Conservation (phyloP, 2,113 vertebrate genomes). For the Mugil cephalus region DNA sequence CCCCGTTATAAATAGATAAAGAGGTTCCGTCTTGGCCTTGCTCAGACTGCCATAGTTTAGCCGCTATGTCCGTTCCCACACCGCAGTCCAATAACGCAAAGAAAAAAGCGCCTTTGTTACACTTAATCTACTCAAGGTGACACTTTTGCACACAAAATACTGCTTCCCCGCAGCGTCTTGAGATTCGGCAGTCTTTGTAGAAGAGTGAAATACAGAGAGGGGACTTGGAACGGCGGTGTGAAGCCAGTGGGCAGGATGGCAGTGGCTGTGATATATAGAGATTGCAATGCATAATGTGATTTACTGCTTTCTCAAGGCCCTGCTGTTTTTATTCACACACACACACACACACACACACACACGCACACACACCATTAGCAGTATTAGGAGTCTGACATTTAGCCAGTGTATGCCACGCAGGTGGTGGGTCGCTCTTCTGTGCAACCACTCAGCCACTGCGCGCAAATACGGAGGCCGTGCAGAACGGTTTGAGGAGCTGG, state of each 20-base stretch:
- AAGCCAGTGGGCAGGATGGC: conserved; percentile 46
- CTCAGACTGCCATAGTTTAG: conserved; percentile 48
- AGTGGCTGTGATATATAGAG: conserved; percentile 64
- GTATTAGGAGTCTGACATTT: conserved; percentile 75
- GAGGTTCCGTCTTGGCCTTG: conserved; percentile 56
- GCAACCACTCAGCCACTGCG: conserved; percentile 23
- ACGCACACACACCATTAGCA: conserved; percentile 30
- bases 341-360: conserved; percentile 23
- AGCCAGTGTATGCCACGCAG: conserved; percentile 58
- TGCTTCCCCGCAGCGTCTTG: neutral
- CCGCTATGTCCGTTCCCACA: conserved; percentile 47
- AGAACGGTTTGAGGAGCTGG: conserved; percentile 5
- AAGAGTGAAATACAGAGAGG: conserved; percentile 25
- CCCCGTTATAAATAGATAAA: conserved; percentile 78
- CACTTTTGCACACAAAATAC: conserved; percentile 6
- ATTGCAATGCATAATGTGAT: conserved; percentile 70
- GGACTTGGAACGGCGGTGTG: conserved; percentile 39
- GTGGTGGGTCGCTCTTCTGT: conserved; percentile 62
- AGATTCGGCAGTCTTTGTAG: conserved; percentile 22
- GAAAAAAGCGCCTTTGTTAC: conserved; percentile 35
- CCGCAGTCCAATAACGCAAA: conserved; percentile 26
- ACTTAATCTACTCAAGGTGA: conserved; percentile 11
- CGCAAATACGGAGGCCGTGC: neutral
- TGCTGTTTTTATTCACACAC: conserved; percentile 68
- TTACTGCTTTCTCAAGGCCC: conserved; percentile 66